Conservation (phyloP, 2,113 vertebrate species). For the Pteropus alecto region DNA sequence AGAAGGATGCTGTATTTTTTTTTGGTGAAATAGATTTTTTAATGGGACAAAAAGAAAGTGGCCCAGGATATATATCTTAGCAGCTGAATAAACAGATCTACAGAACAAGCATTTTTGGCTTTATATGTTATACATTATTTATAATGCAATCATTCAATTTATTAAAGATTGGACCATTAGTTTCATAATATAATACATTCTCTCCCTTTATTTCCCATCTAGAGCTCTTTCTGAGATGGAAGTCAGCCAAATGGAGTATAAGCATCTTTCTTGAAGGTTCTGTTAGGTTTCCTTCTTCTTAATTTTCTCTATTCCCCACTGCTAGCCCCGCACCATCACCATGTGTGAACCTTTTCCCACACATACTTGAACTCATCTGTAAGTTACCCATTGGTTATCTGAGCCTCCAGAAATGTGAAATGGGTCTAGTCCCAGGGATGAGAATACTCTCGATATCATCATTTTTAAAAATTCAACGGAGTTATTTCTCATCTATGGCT, state of each 20-base stretch:
- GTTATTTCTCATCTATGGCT: neutral
- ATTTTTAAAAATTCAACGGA: neutral
- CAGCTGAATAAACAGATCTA: constrained; percentile 65
- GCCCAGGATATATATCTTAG: constrained; percentile 42
- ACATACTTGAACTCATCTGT: neutral
- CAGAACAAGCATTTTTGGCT: constrained; percentile 55
- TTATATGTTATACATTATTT: constrained; percentile 68
- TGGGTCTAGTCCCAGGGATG: neutral
- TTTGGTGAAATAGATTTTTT: constrained; percentile 68
- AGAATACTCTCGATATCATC: neutral
- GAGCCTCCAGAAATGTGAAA: neutral
- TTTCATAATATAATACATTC: constrained; percentile 53
- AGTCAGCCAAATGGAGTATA: constrained; percentile 20
- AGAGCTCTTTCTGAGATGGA: constrained; percentile 49
- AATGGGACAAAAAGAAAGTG: constrained; percentile 49
- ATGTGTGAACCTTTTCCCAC: neutral
- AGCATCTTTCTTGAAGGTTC: constrained; percentile 14
- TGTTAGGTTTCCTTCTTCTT: neutral
- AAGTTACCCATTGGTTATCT: neutral
- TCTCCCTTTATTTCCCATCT: constrained; percentile 44
- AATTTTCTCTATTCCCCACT: neutral
- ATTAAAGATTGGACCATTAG: constrained; percentile 64
- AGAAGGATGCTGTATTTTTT: constrained; percentile 54
- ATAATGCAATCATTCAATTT: constrained; percentile 60
- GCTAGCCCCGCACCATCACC: neutral